Percentiles rank a stretch among this genome's conserved stretches.
Conservation (phyloP, 30 jellyfish, hydroid and myxozoan species). For the Mastigias papua region DNA sequence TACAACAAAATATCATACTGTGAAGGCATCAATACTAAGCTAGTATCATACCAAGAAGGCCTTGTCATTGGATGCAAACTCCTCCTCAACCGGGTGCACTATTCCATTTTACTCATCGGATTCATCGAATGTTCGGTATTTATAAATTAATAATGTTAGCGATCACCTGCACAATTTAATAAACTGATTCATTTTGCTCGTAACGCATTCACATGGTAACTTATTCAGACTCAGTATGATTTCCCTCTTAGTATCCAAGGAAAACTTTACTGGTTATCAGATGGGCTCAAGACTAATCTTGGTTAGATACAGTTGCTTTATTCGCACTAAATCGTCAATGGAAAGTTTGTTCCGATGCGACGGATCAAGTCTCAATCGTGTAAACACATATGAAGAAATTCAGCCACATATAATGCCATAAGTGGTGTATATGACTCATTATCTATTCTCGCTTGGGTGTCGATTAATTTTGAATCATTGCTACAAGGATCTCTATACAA, state of each 20-base stretch:
- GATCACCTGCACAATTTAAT: neutral
- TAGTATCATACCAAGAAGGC: neutral
- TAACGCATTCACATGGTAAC: neutral
- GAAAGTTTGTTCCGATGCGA: too few species aligned
- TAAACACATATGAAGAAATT: too few species aligned
- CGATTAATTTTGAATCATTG: neutral
- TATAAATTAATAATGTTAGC: neutral
- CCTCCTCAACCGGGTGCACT: neutral
- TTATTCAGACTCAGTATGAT: neutral
- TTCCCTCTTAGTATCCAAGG: neutral
- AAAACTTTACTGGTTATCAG: neutral
- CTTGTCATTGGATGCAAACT: neutral
- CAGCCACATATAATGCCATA: neutral
- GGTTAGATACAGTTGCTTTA: too few species aligned
- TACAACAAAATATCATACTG: too few species aligned
- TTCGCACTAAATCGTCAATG: too few species aligned
- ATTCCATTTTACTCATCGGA: neutral
- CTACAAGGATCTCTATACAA: neutral
- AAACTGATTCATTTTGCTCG: neutral
- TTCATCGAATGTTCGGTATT: neutral
- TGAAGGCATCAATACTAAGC: too few species aligned
- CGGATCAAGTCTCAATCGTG: too few species aligned
- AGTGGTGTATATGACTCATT: neutral
- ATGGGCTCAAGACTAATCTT: neutral
- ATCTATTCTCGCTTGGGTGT: neutral